Conservation (phyloP, 2,797 vertebrate genomes). For the Dryobates pubescens region DNA sequence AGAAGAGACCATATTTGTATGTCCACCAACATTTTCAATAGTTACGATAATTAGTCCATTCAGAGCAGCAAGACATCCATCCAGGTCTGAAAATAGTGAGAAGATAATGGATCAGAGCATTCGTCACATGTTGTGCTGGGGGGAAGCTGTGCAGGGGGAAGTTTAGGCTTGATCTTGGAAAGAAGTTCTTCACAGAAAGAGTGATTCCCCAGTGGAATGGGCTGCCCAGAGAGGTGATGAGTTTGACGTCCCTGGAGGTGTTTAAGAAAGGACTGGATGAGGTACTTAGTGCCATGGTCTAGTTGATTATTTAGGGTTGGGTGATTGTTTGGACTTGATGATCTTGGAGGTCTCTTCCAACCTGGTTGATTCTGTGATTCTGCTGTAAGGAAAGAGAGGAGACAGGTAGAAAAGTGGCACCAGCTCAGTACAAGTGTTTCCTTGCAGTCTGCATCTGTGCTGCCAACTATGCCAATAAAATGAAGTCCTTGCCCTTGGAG, state of each 20-base stretch:
- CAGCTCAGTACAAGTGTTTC: background rate
- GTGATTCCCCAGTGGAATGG: too few relatives aligned
- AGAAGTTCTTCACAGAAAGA: too few relatives aligned
- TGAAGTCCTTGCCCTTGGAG: background rate
- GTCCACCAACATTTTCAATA: background rate
- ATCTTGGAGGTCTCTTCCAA: too few relatives aligned
- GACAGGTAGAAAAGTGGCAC: background rate
- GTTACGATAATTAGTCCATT: background rate
- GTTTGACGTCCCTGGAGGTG: too few relatives aligned
- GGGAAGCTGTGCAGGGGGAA: too few relatives aligned
- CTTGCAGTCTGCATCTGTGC: background rate
- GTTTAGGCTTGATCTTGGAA: too few relatives aligned
- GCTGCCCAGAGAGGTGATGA: too few relatives aligned
- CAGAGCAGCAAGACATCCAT: background rate
- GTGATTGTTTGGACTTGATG: too few relatives aligned
- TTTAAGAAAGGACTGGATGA: too few relatives aligned
- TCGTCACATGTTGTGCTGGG: background rate
- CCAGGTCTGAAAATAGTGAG: background rate
- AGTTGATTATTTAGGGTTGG: too few relatives aligned
- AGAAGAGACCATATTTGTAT: rapidly evolving
- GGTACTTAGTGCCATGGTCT: too few relatives aligned
- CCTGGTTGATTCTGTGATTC: too few relatives aligned
- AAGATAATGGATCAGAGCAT: background rate
- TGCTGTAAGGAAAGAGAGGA: background rate
- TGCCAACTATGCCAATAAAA: background rate